These are phyloP conservation scores for Scaptodrosophila lebanonensis DNA, from an alignment of 1,140 invertebrate species.

Conservation along the genomic window DNA sequence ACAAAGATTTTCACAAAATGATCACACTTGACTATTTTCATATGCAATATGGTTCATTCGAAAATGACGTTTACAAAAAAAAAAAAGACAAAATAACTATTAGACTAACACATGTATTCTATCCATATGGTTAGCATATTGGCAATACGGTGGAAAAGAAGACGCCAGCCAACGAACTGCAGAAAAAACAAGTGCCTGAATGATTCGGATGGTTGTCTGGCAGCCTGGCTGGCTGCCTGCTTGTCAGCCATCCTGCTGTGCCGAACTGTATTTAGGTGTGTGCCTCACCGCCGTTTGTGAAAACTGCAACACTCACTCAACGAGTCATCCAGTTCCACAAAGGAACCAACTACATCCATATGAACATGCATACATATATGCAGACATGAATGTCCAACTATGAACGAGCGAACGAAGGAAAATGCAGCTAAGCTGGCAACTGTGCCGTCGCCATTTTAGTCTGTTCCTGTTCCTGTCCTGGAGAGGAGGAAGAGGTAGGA, in stretches of 20 bases:
- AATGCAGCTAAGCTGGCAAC: conserved; percentile 55
- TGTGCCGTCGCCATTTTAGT: conserved; percentile 22
- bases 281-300: conserved; percentile 1
- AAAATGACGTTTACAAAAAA: too few relatives aligned
- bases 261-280: conserved; percentile 19
- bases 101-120: too few relatives aligned
- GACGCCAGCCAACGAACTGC: too few relatives aligned
- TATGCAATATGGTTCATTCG: too few relatives aligned
- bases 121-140: too few relatives aligned
- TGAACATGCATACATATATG: conserved; percentile 9
- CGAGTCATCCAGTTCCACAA: conserved; percentile 38
- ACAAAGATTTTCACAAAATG: too few relatives aligned
- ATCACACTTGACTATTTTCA: too few relatives aligned
- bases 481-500: conserved; percentile 1
- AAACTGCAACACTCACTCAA: conserved; percentile 42
- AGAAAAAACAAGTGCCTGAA: too few relatives aligned
- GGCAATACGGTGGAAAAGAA: too few relatives aligned
- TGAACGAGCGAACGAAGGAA: conserved; percentile 32
- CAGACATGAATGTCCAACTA: conserved; percentile 4
- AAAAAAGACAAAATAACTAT: too few relatives aligned
- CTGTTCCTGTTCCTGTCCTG: conserved; percentile 1
- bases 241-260: conserved; percentile 47
- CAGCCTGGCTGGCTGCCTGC: conserved; percentile 5
- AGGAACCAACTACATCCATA: conserved; percentile 38
- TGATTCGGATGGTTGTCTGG: conserved; percentile 5